A percentile compares a stretch with the other conserved stretches of the same genome.
Conservation (phyloP, 2,888 invertebrate genomes). For the Drosophila robusta region DNA sequence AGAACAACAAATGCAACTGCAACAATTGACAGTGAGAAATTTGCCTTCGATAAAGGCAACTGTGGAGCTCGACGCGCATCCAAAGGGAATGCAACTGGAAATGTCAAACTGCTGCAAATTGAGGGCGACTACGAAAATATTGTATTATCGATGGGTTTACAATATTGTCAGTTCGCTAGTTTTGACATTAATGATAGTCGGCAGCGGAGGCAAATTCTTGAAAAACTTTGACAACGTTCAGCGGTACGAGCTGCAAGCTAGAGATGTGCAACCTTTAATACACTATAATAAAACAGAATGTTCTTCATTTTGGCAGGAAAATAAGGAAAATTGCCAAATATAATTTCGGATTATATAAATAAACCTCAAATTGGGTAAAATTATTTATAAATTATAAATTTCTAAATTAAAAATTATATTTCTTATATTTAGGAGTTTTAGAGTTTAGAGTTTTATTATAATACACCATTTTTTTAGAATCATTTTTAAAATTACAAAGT, state of each 20-base stretch:
- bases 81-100: conserved; percentile 42
- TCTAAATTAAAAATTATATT: too few relatives aligned
- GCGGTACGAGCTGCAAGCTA: background rate
- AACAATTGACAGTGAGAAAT: conserved; percentile 68
- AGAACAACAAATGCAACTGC: conserved; percentile 33
- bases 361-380: too few relatives aligned
- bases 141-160: conserved; percentile 69
- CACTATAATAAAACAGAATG: too few relatives aligned
- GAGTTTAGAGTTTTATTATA: too few relatives aligned
- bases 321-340: too few relatives aligned
- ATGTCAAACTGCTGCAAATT: conserved; percentile 52
- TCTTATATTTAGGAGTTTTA: too few relatives aligned
- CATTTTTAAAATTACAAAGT: too few relatives aligned
- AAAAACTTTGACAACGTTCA: conserved; percentile 29
- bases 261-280: conserved; percentile 10
- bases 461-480: too few relatives aligned
- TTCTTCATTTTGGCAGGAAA: too few relatives aligned
- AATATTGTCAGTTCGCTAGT: conserved; percentile 68
- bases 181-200: conserved; percentile 71
- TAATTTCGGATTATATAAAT: too few relatives aligned
- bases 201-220: conserved; percentile 36
- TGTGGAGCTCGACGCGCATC: conserved; percentile 13
- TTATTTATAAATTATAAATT: too few relatives aligned
- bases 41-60: conserved; percentile 40
- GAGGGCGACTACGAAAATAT: conserved; percentile 59